Evolutionary conservation across 2,888 invertebrate genomes (phyloP).

Genomic region (Mythimna loreyi): DNA sequence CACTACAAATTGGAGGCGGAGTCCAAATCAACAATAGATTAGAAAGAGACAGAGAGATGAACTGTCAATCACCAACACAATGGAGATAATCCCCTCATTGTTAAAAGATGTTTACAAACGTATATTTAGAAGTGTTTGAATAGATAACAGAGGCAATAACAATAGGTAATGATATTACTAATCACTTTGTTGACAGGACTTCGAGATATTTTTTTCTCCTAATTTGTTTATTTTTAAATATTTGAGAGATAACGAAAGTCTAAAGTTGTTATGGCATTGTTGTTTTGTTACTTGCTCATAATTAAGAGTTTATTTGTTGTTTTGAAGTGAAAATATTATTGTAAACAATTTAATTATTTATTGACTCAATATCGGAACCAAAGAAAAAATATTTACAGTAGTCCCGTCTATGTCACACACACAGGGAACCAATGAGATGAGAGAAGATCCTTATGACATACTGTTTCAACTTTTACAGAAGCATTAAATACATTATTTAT

Average conservation of each 20-base stretch:
- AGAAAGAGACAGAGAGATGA: constrained; percentile 68
- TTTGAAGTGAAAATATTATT: not conserved
- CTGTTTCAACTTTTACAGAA: not conserved
- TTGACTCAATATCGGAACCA: too few species aligned
- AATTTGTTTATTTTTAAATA: constrained; percentile 49
- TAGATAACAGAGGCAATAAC: constrained; percentile 51
- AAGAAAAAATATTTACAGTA: not conserved
- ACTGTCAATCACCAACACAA: constrained; percentile 79
- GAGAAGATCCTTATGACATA: not conserved
- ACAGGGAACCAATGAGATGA: not conserved
- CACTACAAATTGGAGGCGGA: constrained; percentile 69
- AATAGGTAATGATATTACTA: constrained; percentile 60
- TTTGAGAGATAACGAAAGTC: constrained; percentile 25
- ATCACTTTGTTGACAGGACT: constrained; percentile 75
- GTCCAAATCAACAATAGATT: constrained; percentile 63
- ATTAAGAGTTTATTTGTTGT: not conserved
- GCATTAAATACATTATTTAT: too few species aligned
- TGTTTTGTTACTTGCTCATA: constrained; percentile 21
- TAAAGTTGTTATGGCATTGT: constrained; percentile 5
- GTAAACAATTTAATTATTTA: too few species aligned
- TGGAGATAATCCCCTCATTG: constrained; percentile 71
- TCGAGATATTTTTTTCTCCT: constrained; percentile 35
- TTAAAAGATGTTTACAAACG: constrained; percentile 51
- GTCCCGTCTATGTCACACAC: constrained; percentile 7
- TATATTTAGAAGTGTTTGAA: constrained; percentile 45